Percentiles rank a stretch among this genome's conserved stretches.
Evolutionary conservation across 1,140 invertebrate species (phyloP).

Genomic region (Drosophila arawakana): DNA sequence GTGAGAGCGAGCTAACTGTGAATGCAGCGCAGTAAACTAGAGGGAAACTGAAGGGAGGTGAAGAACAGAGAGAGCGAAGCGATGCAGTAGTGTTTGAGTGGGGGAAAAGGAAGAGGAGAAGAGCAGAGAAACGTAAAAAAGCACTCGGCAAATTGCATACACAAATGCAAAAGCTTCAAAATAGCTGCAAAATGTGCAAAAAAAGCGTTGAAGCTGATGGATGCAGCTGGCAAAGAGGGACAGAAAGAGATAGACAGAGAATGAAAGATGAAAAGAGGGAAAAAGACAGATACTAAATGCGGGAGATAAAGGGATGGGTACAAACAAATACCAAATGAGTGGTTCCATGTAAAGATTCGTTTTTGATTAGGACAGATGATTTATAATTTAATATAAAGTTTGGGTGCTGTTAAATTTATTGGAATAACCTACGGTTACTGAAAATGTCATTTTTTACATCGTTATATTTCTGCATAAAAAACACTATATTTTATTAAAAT

Average conservation of each 20-base stretch:
- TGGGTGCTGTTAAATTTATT: too few species aligned
- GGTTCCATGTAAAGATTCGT: background rate
- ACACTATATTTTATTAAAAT: too few species aligned
- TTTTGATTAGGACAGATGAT: background rate
- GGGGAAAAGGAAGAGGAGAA: background rate
- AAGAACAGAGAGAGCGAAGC: constrained; percentile 4
- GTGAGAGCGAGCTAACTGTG: constrained; percentile 30
- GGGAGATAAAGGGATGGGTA: background rate
- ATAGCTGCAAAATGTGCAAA: constrained; percentile 49
- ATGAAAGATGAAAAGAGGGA: background rate
- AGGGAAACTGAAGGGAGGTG: background rate
- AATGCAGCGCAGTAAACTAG: constrained; percentile 9
- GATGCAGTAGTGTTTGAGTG: background rate
- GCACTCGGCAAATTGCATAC: constrained; percentile 46
- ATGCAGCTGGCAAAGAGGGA: background rate
- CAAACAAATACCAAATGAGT: background rate
- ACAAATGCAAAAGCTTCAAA: constrained; percentile 38
- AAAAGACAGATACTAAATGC: background rate
- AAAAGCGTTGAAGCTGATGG: constrained; percentile 32
- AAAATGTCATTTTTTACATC: too few species aligned
- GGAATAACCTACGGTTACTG: too few species aligned
- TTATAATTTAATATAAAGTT: too few species aligned
- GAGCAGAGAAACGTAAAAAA: constrained; percentile 1
- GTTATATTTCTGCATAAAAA: too few species aligned
- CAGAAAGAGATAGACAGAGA: background rate